A percentile compares a stretch with the other conserved stretches of the same genome.
Evolutionary conservation across 37 sponge, comb jelly and placozoan genomes (phyloP).

Genomic region (Eunapius fragilis): DNA sequence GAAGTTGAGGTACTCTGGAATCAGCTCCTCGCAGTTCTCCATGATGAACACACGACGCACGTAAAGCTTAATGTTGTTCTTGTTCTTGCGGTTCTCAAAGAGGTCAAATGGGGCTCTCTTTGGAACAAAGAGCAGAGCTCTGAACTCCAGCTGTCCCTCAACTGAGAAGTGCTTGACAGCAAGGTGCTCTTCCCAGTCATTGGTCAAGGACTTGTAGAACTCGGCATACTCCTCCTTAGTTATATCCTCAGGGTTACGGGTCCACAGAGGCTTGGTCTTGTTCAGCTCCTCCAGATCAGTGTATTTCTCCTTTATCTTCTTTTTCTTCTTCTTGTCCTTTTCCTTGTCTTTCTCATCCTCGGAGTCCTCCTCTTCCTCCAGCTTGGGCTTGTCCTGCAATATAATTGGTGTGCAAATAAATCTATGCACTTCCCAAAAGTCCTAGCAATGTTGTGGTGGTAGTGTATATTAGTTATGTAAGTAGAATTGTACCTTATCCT

Average conservation of each 20-base stretch:
- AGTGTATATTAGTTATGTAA: neutral
- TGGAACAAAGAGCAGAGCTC: constrained; percentile 95
- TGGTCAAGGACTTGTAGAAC: constrained; percentile 99
- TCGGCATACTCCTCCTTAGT: constrained; percentile 96
- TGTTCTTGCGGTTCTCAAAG: constrained; percentile 97
- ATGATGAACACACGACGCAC: constrained; percentile 99
- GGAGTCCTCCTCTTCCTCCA: constrained; percentile 63
- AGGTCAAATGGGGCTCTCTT: constrained; percentile 98
- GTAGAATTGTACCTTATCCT: neutral
- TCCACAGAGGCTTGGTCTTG: constrained; percentile 99
- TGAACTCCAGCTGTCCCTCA: constrained; percentile 98
- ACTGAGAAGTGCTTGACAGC: constrained; percentile 99
- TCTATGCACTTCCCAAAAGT: neutral
- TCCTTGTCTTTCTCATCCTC: constrained; percentile 65
- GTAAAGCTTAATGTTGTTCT: constrained; percentile 99
- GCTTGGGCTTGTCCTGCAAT: constrained; percentile 60
- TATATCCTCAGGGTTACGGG: constrained; percentile 98
- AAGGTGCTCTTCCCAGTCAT: constrained; percentile 99
- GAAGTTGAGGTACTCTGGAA: constrained; percentile 99
- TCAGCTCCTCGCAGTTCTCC: constrained; percentile 99
- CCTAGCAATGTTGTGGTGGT: no score
- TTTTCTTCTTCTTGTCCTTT: constrained; percentile 85
- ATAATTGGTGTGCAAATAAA: neutral
- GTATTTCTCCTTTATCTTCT: constrained; percentile 96
- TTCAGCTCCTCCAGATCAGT: constrained; percentile 95